Conservation (phyloP, 2,888 invertebrate genomes). For the Hofmannophila pseudospretella region DNA sequence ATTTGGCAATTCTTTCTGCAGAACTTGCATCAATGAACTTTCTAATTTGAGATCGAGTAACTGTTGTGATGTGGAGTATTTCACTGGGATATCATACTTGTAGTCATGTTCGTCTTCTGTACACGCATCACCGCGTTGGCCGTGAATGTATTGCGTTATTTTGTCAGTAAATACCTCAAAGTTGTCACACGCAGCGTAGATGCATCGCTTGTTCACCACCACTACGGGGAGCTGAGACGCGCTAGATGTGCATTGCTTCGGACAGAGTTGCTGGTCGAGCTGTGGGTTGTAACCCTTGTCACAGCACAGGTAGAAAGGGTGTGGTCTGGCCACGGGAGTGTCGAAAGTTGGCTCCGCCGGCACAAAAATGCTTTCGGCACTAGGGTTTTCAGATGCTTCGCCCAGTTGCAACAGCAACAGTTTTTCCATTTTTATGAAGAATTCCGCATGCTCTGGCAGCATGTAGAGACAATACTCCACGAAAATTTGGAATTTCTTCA, state of each 20-base stretch:
- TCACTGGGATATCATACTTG: slow-evolving; percentile 41
- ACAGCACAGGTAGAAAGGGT: slow-evolving; percentile 57
- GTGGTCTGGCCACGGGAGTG: slow-evolving; percentile 41
- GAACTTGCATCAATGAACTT: slow-evolving; percentile 55
- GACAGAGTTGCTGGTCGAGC: slow-evolving; percentile 46
- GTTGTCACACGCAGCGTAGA: slow-evolving; percentile 63
- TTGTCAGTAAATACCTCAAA: slow-evolving; percentile 47
- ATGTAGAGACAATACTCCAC: slow-evolving; percentile 49
- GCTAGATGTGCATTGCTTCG: slow-evolving; percentile 48
- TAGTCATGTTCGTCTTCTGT: slow-evolving; percentile 45
- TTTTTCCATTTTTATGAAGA: slow-evolving; percentile 64
- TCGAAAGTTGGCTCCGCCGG: slow-evolving; percentile 31
- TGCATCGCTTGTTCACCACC: slow-evolving; percentile 52
- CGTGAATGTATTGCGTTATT: slow-evolving; percentile 43
- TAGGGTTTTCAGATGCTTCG: slow-evolving; percentile 43
- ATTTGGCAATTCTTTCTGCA: slow-evolving; percentile 52
- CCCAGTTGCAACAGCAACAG: slow-evolving; percentile 58
- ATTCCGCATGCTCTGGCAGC: slow-evolving; percentile 60
- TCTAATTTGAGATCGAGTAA: slow-evolving; percentile 43
- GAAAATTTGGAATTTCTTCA: slow-evolving; percentile 60
- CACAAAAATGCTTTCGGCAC: slow-evolving; percentile 45
- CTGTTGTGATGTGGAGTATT: slow-evolving; percentile 35
- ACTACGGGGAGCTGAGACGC: slow-evolving; percentile 54
- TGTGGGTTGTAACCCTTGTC: slow-evolving; percentile 44
- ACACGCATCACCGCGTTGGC: slow-evolving; percentile 37